Evolutionary conservation across 2,113 vertebrate genomes (phyloP).

Genomic region (Salvator merianae): DNA sequence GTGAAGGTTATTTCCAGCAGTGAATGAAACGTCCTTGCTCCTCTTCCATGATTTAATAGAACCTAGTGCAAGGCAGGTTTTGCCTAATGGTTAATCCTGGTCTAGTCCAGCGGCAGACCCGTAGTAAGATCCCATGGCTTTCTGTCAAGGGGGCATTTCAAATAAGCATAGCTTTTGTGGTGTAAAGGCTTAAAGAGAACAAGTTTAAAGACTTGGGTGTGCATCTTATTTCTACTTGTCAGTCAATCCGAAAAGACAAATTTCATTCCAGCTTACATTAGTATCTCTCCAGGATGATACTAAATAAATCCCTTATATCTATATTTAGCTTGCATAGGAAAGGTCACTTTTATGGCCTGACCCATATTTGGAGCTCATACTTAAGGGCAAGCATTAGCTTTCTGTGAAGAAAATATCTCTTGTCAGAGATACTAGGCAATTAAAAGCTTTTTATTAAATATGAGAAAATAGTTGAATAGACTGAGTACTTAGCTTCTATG

Average conservation of each 20-base stretch:
- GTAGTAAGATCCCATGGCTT: background rate
- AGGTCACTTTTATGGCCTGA: slow-evolving; percentile 16
- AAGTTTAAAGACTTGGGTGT: background rate
- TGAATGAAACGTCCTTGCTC: background rate
- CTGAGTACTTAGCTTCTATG: background rate
- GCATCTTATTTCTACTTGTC: background rate
- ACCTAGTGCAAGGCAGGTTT: background rate
- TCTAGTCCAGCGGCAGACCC: background rate
- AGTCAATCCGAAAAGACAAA: background rate
- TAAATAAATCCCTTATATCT: background rate
- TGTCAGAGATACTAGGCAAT: background rate
- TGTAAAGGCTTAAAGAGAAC: no score
- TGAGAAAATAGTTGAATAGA: background rate
- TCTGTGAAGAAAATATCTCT: slow-evolving; percentile 4
- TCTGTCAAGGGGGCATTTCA: background rate
- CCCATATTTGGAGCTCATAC: background rate
- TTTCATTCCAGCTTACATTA: background rate
- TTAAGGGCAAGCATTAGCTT: slow-evolving; percentile 11
- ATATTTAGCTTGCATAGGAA: slow-evolving; percentile 16
- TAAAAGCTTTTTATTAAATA: background rate
- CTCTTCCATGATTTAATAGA: background rate
- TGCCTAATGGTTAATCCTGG: background rate
- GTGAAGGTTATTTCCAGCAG: background rate
- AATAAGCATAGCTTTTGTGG: background rate
- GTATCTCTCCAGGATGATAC: background rate